Conservation (phyloP, 2,888 invertebrate species). For the Lasioglossum lativentre region DNA sequence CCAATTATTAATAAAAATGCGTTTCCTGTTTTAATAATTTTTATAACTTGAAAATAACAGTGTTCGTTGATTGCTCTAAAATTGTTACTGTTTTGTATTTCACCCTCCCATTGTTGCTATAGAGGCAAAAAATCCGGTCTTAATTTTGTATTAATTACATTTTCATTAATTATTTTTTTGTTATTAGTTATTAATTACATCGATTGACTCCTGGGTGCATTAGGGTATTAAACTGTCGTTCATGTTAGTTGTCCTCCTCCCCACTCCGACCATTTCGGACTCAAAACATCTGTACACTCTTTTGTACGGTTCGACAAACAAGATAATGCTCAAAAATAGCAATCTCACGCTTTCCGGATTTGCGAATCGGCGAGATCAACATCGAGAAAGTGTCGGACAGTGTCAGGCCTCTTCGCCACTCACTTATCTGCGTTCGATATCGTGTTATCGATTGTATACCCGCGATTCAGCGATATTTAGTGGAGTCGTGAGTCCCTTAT, state of each 20-base stretch:
- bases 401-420: background rate
- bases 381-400: background rate
- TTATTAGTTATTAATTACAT: no score
- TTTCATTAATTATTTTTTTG: no score
- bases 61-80: no score
- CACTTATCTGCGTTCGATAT: slow-evolving; percentile 2
- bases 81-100: no score
- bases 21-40: no score
- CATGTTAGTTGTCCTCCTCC: background rate
- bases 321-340: background rate
- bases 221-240: background rate
- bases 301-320: background rate
- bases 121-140: no score
- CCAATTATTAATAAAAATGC: no score
- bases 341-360: background rate
- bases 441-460: slow-evolving; percentile 11
- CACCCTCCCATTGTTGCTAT: no score
- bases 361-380: background rate
- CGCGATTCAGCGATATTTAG: slow-evolving; percentile 8
- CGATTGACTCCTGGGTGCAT: no score
- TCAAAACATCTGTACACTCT: background rate
- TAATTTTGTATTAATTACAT: no score
- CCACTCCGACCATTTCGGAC: background rate
- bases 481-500: background rate
- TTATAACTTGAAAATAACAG: no score